Percentiles rank a stretch among this genome's conserved stretches.
Conservation (phyloP, 2,113 vertebrate genomes). For the Turnix velox region DNA sequence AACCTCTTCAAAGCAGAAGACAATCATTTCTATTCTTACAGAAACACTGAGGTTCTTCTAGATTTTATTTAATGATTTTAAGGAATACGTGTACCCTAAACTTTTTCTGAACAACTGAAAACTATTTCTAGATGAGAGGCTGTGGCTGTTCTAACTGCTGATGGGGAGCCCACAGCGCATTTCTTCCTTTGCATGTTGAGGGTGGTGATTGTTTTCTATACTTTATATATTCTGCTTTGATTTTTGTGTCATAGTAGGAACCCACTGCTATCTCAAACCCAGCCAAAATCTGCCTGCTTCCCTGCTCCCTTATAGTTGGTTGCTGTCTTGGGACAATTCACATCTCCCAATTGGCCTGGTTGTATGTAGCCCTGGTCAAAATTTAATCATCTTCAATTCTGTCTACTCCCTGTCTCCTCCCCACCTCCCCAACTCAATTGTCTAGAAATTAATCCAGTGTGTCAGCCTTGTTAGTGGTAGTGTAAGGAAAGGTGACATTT, state of each 20-base stretch:
- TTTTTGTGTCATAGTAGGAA: not conserved
- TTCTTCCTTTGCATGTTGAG: not conserved
- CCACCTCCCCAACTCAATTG: accelerated
- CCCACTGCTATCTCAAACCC: accelerated
- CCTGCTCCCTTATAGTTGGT: not conserved
- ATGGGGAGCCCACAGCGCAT: not conserved
- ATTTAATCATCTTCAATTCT: not conserved
- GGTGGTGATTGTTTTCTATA: not conserved
- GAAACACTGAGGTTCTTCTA: not conserved
- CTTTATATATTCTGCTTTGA: accelerated
- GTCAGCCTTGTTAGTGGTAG: not conserved
- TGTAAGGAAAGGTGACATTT: not conserved
- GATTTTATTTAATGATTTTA: not conserved
- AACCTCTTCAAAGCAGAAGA: not conserved
- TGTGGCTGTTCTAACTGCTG: accelerated
- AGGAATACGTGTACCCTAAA: not conserved
- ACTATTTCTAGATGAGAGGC: not conserved
- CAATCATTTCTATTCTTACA: not conserved
- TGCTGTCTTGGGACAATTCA: not conserved
- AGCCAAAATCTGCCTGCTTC: not conserved
- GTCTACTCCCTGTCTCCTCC: not conserved
- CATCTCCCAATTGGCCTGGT: not conserved
- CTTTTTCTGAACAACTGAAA: not conserved
- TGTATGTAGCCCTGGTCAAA: not conserved
- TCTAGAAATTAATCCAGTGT: not conserved